A percentile compares a stretch with the other conserved stretches of the same genome.
phyloP scores from a whole-genome alignment of 2,113 vertebrate species.

The Gnathonemus echidnorhynchus region DNA sequence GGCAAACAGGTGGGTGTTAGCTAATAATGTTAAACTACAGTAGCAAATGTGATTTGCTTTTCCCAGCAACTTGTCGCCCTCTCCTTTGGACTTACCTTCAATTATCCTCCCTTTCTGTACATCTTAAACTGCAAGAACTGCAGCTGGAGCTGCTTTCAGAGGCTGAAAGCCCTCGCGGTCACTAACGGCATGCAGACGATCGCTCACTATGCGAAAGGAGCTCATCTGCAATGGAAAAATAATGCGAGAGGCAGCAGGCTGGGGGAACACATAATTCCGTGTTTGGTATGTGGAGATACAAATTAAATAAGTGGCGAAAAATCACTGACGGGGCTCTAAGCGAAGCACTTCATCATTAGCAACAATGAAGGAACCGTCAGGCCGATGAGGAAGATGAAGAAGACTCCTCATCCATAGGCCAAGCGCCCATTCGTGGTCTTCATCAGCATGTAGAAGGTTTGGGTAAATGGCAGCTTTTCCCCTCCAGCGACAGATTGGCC shows the following conservation, averaged over 20 bases:
- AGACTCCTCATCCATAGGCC: background rate
- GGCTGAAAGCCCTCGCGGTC: background rate
- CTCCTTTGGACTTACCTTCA: background rate
- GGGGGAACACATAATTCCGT: too few species aligned
- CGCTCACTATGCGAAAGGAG: background rate
- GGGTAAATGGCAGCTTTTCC: background rate
- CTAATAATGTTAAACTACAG: background rate
- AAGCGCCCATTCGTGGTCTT: background rate
- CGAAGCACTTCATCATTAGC: background rate
- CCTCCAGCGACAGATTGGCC: background rate
- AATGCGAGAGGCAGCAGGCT: background rate
- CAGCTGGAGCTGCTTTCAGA: background rate
- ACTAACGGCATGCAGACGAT: background rate
- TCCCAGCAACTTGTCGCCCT: background rate
- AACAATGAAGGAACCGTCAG: background rate
- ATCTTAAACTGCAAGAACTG: background rate
- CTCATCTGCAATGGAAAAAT: conserved; percentile 32
- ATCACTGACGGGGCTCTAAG: background rate
- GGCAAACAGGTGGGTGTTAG: background rate
- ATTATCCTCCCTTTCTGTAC: background rate
- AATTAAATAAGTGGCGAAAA: background rate
- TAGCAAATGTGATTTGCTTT: background rate
- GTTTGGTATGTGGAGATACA: background rate
- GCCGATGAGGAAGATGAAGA: background rate
- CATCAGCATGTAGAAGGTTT: background rate